Percentiles rank a stretch among this genome's conserved stretches.
These are phyloP conservation scores for Heterohyrax brucei DNA, from an alignment of 2,797 vertebrate genomes.

Conservation along the genomic window DNA sequence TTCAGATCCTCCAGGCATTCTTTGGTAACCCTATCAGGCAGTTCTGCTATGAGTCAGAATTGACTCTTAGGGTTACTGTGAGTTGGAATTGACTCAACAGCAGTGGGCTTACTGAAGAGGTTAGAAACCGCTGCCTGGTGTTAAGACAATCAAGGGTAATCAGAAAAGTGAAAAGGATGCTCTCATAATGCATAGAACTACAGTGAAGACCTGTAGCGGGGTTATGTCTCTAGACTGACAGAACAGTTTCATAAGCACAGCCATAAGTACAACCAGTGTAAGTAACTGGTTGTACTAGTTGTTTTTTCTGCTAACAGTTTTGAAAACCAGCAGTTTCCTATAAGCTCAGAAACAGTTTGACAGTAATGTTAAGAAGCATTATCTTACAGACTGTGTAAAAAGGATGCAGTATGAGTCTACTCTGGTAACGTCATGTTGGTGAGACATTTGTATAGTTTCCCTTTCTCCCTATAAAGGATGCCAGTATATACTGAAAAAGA, in stretches of 20 bases:
- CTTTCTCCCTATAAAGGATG: background rate
- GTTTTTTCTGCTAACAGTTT: conserved; percentile 26
- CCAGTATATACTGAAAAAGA: background rate
- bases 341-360: conserved; percentile 14
- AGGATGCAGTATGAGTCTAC: background rate
- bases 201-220: background rate
- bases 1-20: too few species aligned
- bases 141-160: background rate
- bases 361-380: conserved; percentile 7
- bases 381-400: background rate
- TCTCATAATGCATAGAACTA: background rate
- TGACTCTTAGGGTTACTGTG: too few species aligned
- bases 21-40: too few species aligned
- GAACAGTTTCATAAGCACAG: background rate
- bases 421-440: background rate
- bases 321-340: conserved; percentile 66
- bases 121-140: background rate
- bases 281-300: conserved; percentile 40
- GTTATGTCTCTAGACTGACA: background rate
- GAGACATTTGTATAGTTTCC: background rate
- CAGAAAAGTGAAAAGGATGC: background rate
- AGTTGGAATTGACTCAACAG: too few species aligned
- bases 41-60: too few species aligned
- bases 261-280: background rate
- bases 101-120: background rate